Conservation (phyloP, 2,797 vertebrate genomes). For the Aldrovandia affinis region DNA sequence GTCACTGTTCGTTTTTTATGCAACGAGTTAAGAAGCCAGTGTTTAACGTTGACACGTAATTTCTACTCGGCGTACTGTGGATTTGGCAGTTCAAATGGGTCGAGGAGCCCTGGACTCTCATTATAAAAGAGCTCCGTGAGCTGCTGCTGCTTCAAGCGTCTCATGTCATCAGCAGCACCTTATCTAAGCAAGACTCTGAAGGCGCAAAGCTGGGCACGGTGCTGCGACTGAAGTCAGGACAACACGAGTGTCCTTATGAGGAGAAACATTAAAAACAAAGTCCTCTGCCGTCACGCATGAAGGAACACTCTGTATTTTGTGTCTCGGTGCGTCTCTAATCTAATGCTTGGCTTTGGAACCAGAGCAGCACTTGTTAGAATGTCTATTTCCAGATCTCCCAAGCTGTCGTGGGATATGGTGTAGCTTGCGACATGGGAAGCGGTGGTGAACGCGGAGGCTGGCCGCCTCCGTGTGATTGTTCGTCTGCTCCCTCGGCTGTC, state of each 20-base stretch:
- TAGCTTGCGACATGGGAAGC: neutral
- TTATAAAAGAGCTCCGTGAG: neutral
- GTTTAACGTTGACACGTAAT: neutral
- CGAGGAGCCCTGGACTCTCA: neutral
- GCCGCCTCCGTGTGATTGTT: neutral
- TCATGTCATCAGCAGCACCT: neutral
- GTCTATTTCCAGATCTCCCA: constrained; percentile 7
- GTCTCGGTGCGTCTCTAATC: neutral
- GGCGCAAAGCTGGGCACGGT: neutral
- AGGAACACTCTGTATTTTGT: neutral
- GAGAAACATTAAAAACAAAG: neutral
- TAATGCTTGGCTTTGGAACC: neutral
- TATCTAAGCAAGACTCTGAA: neutral
- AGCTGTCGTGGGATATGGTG: constrained; percentile 19
- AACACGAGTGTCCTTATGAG: neutral
- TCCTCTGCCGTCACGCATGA: too few species aligned
- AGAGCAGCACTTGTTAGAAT: neutral
- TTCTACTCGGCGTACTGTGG: neutral
- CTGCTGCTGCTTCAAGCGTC: neutral
- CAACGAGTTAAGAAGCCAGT: neutral
- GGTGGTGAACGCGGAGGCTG: constrained; percentile 3
- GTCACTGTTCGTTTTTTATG: neutral
- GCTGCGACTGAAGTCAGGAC: neutral
- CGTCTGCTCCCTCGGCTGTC: neutral
- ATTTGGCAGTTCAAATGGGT: neutral